Evolutionary conservation across 2,113 vertebrate genomes (phyloP).

Genomic region (Alouatta palliata): DNA sequence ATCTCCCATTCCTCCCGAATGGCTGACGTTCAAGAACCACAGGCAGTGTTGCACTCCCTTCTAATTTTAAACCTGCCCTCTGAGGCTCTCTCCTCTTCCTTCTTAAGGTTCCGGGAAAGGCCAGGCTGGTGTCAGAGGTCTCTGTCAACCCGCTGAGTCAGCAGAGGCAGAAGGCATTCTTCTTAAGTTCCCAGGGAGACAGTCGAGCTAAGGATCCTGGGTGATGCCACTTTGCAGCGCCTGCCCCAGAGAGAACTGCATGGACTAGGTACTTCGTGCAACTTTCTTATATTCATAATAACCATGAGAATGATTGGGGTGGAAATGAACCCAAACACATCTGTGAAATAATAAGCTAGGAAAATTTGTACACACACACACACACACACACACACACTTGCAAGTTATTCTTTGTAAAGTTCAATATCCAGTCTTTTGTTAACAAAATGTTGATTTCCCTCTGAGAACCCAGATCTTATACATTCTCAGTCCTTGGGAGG

Average conservation of each 20-base stretch:
- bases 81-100: slow-evolving; percentile 16
- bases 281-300: no score
- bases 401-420: background rate
- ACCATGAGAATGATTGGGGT: background rate
- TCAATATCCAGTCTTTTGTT: background rate
- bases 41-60: slow-evolving; percentile 36
- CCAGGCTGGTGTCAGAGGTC: slow-evolving; percentile 41
- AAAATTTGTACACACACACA: background rate
- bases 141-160: background rate
- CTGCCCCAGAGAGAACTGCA: fast-evolving
- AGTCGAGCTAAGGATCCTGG: background rate
- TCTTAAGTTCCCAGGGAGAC: slow-evolving; percentile 33
- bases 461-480: background rate
- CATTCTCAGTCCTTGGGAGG: background rate
- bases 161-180: background rate
- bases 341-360: background rate
- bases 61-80: slow-evolving; percentile 70
- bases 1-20: slow-evolving; percentile 74
- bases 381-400: background rate
- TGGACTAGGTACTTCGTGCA: fast-evolving
- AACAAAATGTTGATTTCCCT: background rate
- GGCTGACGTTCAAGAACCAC: slow-evolving; percentile 76
- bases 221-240: fast-evolving
- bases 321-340: background rate
- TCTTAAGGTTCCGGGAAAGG: slow-evolving; percentile 61